phyloP scores from a whole-genome alignment of 2,797 vertebrate genomes.

The Ceyx erithaca region DNA sequence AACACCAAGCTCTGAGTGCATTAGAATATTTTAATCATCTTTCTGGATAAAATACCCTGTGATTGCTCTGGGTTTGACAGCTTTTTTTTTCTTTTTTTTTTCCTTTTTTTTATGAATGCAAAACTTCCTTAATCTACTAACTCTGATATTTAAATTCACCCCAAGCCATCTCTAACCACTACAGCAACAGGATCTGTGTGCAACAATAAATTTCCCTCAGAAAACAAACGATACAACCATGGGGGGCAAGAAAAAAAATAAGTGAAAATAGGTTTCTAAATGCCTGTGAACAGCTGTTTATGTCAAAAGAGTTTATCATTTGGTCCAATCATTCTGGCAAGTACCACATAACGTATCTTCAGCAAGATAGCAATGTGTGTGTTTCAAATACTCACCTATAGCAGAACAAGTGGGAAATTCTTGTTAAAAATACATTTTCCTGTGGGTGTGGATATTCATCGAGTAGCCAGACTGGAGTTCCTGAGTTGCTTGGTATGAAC shows the following conservation, averaged over 20 bases:
- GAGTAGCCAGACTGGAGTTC: fast-evolving
- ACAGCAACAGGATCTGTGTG: neutral
- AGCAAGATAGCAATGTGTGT: neutral
- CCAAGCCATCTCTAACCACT: neutral
- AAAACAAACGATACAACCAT: neutral
- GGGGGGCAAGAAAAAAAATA: neutral
- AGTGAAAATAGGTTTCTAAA: neutral
- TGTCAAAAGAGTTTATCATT: neutral
- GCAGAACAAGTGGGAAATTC: neutral
- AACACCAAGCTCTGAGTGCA: neutral
- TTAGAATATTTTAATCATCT: neutral
- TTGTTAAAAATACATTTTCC: neutral
- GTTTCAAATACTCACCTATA: neutral
- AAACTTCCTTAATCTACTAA: neutral
- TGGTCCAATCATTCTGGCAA: neutral
- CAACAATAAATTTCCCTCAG: neutral
- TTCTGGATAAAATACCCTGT: neutral
- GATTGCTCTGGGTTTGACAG: neutral
- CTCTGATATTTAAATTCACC: neutral
- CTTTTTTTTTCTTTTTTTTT: no score
- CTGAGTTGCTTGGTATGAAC: neutral
- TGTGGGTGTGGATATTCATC: fast-evolving
- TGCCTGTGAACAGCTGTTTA: neutral
- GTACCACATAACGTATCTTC: neutral
- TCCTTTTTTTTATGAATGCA: no score